phyloP scores from a whole-genome alignment of 2,888 invertebrate species.

The Mythimna albipuncta region DNA sequence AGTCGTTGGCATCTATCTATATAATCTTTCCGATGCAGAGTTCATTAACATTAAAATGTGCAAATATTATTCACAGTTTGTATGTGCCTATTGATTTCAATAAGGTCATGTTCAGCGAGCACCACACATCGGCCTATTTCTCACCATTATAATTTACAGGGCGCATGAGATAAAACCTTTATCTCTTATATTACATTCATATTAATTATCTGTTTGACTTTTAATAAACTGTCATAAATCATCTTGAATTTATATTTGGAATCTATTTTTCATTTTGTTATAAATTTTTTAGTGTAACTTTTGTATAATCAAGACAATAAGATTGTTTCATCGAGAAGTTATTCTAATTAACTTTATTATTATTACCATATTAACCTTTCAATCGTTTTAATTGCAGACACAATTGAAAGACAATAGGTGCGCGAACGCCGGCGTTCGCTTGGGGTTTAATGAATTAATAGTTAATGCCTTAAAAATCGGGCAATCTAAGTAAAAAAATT shows the following conservation, averaged over 20 bases:
- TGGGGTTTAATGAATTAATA: too few relatives aligned
- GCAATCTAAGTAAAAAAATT: not conserved
- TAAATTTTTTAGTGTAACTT: too few relatives aligned
- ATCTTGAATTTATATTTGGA: not conserved
- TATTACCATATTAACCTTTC: too few relatives aligned
- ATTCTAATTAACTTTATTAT: too few relatives aligned
- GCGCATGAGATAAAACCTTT: not conserved
- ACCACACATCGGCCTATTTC: slow-evolving; percentile 39
- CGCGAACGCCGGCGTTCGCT: too few relatives aligned
- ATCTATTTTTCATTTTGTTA: not conserved
- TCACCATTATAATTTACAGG: slow-evolving; percentile 44
- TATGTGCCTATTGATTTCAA: slow-evolving; percentile 45
- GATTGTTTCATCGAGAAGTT: too few relatives aligned
- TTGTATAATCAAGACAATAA: too few relatives aligned
- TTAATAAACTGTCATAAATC: not conserved
- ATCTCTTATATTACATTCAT: not conserved
- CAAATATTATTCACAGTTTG: slow-evolving; percentile 45
- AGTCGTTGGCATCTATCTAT: not conserved
- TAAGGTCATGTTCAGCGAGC: slow-evolving; percentile 43
- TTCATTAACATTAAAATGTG: slow-evolving; percentile 29
- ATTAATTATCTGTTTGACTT: not conserved
- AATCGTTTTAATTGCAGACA: too few relatives aligned
- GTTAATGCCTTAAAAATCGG: not conserved
- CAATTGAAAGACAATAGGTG: too few relatives aligned
- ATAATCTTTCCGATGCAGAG: slow-evolving; percentile 12